Base-by-base conservation (phyloP, 2,797 vertebrate species). In the Clarias laeviceps region DNA sequence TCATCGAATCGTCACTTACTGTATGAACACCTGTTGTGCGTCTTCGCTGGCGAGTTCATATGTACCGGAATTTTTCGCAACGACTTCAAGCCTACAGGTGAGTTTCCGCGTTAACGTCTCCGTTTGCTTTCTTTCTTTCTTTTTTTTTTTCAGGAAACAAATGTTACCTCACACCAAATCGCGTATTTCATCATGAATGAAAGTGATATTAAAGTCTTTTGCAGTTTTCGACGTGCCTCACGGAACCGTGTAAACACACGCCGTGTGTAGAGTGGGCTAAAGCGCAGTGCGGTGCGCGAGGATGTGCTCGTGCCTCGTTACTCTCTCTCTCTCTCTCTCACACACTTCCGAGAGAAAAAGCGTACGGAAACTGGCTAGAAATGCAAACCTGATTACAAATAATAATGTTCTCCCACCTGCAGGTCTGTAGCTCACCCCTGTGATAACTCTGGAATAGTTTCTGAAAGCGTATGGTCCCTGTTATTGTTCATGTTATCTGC, bases 51-150 rank as follows among this genome's bases (percentile, higher is more conserved):
- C 40, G 37, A 59, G 34, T 74, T 40, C n/a, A 84, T 82, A 86
- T 54, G 82, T 73, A 66, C 85, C 79, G 78, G 74, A 81, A 85
- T 86, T 84, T 80, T 45, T 66, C 80, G 29, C 69, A 86, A 70
- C 84, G n/a, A 79, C 73, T 27, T 7, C 83, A 87, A 83, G 62
- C 83, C 87, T 74, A 85, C 78, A 93, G 92, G 88, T 87, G 89
- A 82, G 68, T 86, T 86, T 89, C 57, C 7, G 66, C n/a, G 20
- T 37, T 82, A 69, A 57, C 7, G 54, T 59, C 1, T n/a, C 59
- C 32, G 0, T 11, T 14, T 12, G 29, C 3, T 50, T 50, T 24
- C 1, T 5, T 22, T 40, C 0, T 5, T 12, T 70, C 0, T n/a
- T 1, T 7, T 3, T 24, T 34, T 1, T 8, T 61, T 12, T 22